phyloP scores from a whole-genome alignment of 2,888 invertebrate species.

The Athalia circularis region DNA sequence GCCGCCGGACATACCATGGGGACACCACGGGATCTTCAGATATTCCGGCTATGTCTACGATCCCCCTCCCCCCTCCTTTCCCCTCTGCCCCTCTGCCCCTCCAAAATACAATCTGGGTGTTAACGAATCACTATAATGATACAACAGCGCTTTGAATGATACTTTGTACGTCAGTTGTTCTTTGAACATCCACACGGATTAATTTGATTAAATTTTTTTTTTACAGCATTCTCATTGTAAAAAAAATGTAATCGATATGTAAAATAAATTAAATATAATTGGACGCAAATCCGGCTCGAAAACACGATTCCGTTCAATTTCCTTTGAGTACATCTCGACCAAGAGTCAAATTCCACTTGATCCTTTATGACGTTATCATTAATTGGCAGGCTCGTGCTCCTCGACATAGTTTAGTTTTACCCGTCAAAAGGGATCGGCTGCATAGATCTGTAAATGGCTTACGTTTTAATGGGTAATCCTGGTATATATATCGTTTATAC shows the following conservation, averaged over 20 bases:
- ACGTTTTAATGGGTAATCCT: background rate
- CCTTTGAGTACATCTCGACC: constrained; percentile 5
- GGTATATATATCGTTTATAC: too few species aligned
- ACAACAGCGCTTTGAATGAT: background rate
- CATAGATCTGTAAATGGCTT: background rate
- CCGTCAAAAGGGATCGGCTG: constrained; percentile 62
- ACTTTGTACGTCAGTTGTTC: background rate
- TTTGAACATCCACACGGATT: background rate
- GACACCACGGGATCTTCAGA: constrained; percentile 62
- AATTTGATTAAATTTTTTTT: too few species aligned
- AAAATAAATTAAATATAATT: too few species aligned
- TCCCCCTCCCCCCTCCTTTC: constrained; percentile 49
- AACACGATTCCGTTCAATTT: constrained; percentile 19
- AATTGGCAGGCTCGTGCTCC: constrained; percentile 60
- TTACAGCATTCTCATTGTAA: too few species aligned
- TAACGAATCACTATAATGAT: constrained; percentile 5
- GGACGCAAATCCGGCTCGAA: background rate
- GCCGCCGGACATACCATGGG: constrained; percentile 64
- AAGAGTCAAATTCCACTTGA: constrained; percentile 48
- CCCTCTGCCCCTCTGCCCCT: constrained; percentile 25
- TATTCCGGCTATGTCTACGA: constrained; percentile 65
- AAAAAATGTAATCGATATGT: too few species aligned
- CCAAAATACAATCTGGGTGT: constrained; percentile 18
- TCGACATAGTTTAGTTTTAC: constrained; percentile 58
- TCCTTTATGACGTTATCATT: constrained; percentile 58